Base-by-base conservation (phyloP, 1,140 invertebrate genomes). In the Thalassaphorura encarpata region DNA sequence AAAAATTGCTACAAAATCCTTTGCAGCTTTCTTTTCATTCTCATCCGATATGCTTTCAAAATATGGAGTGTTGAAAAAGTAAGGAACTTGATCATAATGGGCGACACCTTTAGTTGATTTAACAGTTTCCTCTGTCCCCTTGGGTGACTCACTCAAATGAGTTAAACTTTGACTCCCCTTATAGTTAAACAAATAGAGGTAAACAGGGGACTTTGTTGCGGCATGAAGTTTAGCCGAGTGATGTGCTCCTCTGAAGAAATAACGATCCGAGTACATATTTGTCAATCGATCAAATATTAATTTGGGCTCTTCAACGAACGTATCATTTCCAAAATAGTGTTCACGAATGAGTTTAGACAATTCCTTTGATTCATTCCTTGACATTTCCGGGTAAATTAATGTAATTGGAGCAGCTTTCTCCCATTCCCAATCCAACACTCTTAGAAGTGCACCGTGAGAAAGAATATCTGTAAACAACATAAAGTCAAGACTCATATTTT, bases 341-440 rank as follows among this genome's bases (percentile, higher is more conserved):
- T 33, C 16, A n/a, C 4, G 2, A 54, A 58, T 18, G 56, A 49
- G 26, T 54, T 43, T 6, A 46, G n/a, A n/a, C n/a, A n/a, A n/a
- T n/a, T n/a, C n/a, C n/a, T n/a, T n/a, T n/a, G n/a, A n/a, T n/a
- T n/a, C 52, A 19, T 28, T 41, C 15, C 50, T 26, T 28, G 29
- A 29, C 19, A 54, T 43, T 16, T 56, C 19, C 18, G 56, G 43
- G 41, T 42, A 60, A 28, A 54, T 29, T 27, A 64, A 59, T 16
- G 60, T 23, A 23, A 43, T 43, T 5, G 63, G 59, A 29, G 60
- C 60, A 39, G 29, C 43, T 24, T 50, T 42, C 3, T 61, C 47
- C 63, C 63, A 64, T 5, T 62, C 33, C 2, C 51, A 33, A 51
- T 64, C 59, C 1, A 62, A 16, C 26, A 59, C 40, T 4, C 21